These are phyloP conservation scores for Nibea albiflora DNA, from an alignment of 2,113 vertebrate genomes.

Conservation along the genomic window DNA sequence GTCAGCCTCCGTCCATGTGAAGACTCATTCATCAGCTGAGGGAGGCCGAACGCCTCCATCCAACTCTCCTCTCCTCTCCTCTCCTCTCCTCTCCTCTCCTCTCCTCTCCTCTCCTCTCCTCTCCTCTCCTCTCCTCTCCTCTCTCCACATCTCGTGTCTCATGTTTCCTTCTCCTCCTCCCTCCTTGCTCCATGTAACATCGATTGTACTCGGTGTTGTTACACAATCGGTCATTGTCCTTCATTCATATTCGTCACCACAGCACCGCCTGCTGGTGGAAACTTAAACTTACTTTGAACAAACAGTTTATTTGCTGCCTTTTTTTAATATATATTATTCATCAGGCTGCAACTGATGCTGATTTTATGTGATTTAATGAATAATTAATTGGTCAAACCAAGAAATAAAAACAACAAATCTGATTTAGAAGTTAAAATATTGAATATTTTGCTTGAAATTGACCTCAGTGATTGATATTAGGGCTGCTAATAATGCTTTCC, in stretches of 20 bases:
- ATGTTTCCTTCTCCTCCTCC: too few species aligned
- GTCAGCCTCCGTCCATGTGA: slow-evolving; percentile 41
- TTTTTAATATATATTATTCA: neutral
- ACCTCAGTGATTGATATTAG: neutral
- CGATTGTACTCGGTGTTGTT: slow-evolving; percentile 9
- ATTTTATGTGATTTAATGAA: too few species aligned
- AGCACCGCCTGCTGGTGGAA: slow-evolving; percentile 49
- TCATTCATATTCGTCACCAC: neutral
- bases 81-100: too few species aligned
- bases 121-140: too few species aligned
- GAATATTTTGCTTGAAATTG: too few species aligned
- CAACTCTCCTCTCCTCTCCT: neutral
- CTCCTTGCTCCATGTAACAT: slow-evolving; percentile 18
- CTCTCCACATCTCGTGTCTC: too few species aligned
- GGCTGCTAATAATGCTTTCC: too few species aligned
- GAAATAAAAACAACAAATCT: too few species aligned
- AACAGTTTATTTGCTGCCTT: neutral
- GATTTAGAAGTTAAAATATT: too few species aligned
- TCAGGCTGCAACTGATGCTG: neutral
- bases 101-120: neutral
- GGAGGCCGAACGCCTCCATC: slow-evolving; percentile 2
- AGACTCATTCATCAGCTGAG: slow-evolving; percentile 47
- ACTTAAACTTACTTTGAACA: neutral
- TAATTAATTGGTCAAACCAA: neutral
- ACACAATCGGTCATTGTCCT: slow-evolving; percentile 11